Evolutionary conservation across 2,113 vertebrate species (phyloP).

Genomic region (Brachirus orientalis): DNA sequence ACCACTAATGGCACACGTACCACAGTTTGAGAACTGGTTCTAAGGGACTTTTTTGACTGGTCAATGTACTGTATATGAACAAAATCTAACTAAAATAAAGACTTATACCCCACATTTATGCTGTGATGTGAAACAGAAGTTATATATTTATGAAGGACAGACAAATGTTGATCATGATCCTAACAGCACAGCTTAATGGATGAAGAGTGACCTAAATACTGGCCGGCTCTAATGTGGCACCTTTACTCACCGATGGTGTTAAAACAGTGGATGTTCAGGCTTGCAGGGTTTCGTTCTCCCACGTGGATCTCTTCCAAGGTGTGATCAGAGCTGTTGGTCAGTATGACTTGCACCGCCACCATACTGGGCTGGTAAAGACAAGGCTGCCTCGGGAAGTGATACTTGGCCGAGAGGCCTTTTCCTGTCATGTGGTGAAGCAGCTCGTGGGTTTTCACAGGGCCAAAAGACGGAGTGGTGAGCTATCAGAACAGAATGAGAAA

Average conservation of each 20-base stretch:
- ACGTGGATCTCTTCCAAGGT: conserved; percentile 89
- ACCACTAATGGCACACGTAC: too few species aligned
- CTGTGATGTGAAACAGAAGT: too few species aligned
- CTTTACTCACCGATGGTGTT: conserved; percentile 78
- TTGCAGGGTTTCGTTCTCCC: conserved; percentile 80
- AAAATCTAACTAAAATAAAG: too few species aligned
- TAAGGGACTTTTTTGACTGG: too few species aligned
- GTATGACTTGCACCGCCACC: conserved; percentile 90
- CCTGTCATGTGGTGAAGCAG: conserved; percentile 96
- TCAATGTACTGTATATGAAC: too few species aligned
- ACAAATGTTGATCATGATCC: too few species aligned
- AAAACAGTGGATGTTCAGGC: conserved; percentile 87
- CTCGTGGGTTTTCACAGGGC: conserved; percentile 85
- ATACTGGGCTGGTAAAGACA: conserved; percentile 87
- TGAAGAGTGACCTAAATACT: too few species aligned
- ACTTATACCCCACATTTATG: too few species aligned
- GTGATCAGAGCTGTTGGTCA: conserved; percentile 88
- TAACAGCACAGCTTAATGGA: too few species aligned
- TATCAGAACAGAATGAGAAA: conserved; percentile 47
- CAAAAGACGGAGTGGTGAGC: conserved; percentile 86
- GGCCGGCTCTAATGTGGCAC: too few species aligned
- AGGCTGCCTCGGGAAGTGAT: conserved; percentile 90
- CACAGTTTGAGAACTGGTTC: too few species aligned
- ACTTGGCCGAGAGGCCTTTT: conserved; percentile 91
- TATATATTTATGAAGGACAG: too few species aligned